phyloP scores from a whole-genome alignment of 2,113 vertebrate genomes.

The Hystrix cristata region DNA sequence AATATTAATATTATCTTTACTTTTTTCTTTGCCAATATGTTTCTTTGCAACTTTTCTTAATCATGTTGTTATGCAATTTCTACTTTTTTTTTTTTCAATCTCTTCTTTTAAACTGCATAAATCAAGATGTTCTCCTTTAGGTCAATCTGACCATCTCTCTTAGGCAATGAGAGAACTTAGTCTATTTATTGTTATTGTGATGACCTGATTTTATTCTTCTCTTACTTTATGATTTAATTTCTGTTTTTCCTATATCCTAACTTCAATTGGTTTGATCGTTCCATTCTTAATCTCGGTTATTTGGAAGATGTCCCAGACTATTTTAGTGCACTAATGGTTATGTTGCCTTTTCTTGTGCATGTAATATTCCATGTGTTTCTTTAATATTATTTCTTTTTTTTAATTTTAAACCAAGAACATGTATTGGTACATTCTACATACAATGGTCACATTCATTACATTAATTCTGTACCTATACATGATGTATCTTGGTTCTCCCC shows the following conservation, averaged over 20 bases:
- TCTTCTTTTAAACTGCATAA: not conserved
- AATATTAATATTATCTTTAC: not conserved
- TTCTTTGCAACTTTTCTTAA: slow-evolving; percentile 34
- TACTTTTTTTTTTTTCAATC: no score
- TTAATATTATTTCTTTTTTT: no score
- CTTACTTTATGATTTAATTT: not conserved
- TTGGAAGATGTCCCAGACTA: not conserved
- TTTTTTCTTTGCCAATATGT: not conserved
- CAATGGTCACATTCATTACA: no score
- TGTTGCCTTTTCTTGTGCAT: not conserved
- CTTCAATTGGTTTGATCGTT: not conserved
- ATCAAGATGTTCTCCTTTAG: not conserved
- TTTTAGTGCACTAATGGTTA: not conserved
- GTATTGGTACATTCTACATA: no score
- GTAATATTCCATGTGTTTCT: not conserved
- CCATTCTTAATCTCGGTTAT: not conserved
- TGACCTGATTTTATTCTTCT: not conserved
- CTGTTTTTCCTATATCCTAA: not conserved
- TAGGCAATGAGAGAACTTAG: not conserved
- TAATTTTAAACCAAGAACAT: no score
- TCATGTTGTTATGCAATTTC: not conserved
- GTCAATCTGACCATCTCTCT: not conserved
- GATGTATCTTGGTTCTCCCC: no score
- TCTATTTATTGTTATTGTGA: not conserved
- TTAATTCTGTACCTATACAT: no score